Base-by-base conservation (phyloP, 2,888 invertebrate species). In the Diaprepes abbreviatus region DNA sequence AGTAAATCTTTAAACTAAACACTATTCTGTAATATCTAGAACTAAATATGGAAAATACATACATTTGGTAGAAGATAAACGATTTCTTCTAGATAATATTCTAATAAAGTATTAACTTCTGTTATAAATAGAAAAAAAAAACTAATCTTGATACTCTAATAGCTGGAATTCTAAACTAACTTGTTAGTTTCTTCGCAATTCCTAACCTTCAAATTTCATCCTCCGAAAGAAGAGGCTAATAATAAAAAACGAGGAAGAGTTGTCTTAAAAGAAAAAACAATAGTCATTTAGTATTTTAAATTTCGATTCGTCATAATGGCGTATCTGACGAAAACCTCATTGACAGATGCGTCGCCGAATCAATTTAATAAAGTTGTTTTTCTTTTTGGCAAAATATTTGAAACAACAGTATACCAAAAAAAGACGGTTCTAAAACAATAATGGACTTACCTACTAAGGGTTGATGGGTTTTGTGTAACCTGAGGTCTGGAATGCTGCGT, bases 401-500 rank as follows among this genome's bases (percentile, higher is more conserved):
- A n/a, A n/a, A n/a, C n/a, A n/a, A n/a, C n/a, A n/a, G n/a, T n/a
- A n/a, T n/a, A n/a, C n/a, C n/a, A n/a, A n/a, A n/a, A n/a, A n/a
- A n/a, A n/a, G n/a, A n/a, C n/a, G 45, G 1, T 48, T 48, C 6
- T 28, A 50, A 28, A 24, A 48, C 17, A 43, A 59, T 19, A 10
- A 50, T 43, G 19, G 19, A 83, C 86, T 91, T 90, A 89, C 91
- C 91, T 86, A 91, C 89, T 82, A 91, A 87, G 83, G 91, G 91
- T 86, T 91, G 91, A 84, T 91, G 91, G 31, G 85, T 90, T 89
- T 91, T 91, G 84, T 87, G 87, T 86, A 91, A 90, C 86, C 92
- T 91, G 85, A 93, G 90, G 87, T 93, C 93, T 85, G 93, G 93
- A 88, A 93, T 91, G 89, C 93, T 93, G 89, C 93, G 89, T 90